These are phyloP conservation scores for Bombyx huttoni DNA, from an alignment of 2,888 invertebrate genomes.

Conservation along the genomic window DNA sequence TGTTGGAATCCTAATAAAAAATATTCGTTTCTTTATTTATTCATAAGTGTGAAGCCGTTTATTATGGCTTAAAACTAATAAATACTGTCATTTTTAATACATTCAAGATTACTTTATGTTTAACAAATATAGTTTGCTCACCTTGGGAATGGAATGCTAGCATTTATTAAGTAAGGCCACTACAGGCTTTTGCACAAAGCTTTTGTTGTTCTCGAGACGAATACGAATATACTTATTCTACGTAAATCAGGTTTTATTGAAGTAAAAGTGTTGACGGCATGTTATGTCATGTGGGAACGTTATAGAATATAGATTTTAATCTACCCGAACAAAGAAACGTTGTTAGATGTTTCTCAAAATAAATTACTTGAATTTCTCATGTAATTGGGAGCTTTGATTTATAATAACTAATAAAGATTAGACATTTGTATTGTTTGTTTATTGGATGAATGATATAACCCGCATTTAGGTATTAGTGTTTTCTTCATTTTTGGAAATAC, in stretches of 20 bases:
- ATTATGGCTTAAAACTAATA: no score
- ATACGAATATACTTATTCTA: background rate
- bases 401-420: background rate
- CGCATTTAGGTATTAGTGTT: no score
- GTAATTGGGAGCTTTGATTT: background rate
- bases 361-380: background rate
- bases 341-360: background rate
- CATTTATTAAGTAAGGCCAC: conserved; percentile 26
- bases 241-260: background rate
- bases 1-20: no score
- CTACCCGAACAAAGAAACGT: background rate
- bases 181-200: conserved; percentile 12
- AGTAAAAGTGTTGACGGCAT: background rate
- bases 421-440: background rate
- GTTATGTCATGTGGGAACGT: background rate
- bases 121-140: conserved; percentile 24
- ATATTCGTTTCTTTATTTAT: no score
- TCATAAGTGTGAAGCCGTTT: no score
- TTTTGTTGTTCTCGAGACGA: conserved; percentile 7
- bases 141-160: conserved; percentile 62
- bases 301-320: background rate
- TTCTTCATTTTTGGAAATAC: no score
- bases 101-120: background rate
- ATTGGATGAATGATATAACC: no score
- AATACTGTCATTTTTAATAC: no score